Evolutionary conservation across 2,797 vertebrate species (phyloP).

Genomic region (Rhincodon typus): DNA sequence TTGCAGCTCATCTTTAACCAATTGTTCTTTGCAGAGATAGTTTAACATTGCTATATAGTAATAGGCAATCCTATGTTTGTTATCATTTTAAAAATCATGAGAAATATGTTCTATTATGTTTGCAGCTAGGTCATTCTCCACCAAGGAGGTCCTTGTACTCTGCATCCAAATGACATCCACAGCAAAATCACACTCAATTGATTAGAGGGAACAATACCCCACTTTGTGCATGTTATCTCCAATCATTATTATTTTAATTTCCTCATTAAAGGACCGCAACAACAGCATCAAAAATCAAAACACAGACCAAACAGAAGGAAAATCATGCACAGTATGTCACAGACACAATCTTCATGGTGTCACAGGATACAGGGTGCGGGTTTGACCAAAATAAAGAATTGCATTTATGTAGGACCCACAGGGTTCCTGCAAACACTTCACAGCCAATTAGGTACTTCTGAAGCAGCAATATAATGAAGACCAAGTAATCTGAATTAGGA

Average conservation of each 20-base stretch:
- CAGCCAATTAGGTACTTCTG: not conserved
- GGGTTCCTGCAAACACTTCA: not conserved
- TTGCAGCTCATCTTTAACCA: conserved; percentile 3
- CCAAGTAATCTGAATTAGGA: not conserved
- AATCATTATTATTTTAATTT: not conserved
- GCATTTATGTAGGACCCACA: not conserved
- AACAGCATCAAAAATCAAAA: not conserved
- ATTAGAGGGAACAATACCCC: not conserved
- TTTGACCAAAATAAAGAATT: not conserved
- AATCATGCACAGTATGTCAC: not conserved
- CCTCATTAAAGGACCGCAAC: not conserved
- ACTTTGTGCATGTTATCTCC: not conserved
- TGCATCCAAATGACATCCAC: not conserved
- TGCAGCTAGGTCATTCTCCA: not conserved
- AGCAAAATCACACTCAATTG: not conserved
- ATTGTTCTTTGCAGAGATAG: not conserved
- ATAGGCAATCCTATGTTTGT: not conserved
- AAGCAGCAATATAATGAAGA: not conserved
- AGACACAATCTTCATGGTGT: not conserved
- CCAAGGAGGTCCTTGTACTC: not conserved
- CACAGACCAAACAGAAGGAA: not conserved
- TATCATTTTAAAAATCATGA: not conserved
- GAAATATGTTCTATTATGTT: not conserved
- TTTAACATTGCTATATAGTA: not conserved
- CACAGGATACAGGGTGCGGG: not conserved